Evolutionary conservation across 1,140 invertebrate species (phyloP), one percentile per base, ranked within the genome.

Genomic region (Drosophila ercepeae): DNA sequence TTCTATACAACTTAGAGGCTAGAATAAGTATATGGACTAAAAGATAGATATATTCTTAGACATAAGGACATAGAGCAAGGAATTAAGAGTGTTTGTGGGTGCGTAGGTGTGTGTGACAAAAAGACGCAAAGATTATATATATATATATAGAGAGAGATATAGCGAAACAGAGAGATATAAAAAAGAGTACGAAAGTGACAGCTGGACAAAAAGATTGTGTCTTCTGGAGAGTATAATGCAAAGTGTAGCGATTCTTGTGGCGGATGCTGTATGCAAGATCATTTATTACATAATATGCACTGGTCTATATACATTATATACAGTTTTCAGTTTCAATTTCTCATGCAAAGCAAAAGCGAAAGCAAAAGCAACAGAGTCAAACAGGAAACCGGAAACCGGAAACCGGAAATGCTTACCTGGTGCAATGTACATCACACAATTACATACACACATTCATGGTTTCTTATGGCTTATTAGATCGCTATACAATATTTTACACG

Each of bases 1-100:
- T 63, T 71, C 52, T 70, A 79, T 57, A 73, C 71, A 84, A 76
- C 79, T 84, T 84, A 86, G 76, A 72, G 53, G 49, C 79, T 84
- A 79, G 49, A 36, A 41, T 75, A 14, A 58, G 71, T 32, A 59
- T 74, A 69, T 48, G 65, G 50, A 59, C 36, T 71, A 78, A 54
- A 11, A 74, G 54, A 79, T 73, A 76, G 50, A 52, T 68, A 67
- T 54, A 75, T 50, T 60, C 55, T 70, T 52, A 64, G 36, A 59
- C 14, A 70, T 51, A 3, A 57, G 45, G 45, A 49, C 52, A 57
- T 59, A 29, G 69, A 53, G 42, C 48, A 54, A 61, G 64, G 69
- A 23, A 29, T 49, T 32, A 11, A 9, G 11, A 32, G 44, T 53
- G 53, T 16, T 9, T 18, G 39, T 42, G 39, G 3, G 34, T 11